phyloP scores from a whole-genome alignment of 1,140 invertebrate genomes.

The Branchinecta lindahli region DNA sequence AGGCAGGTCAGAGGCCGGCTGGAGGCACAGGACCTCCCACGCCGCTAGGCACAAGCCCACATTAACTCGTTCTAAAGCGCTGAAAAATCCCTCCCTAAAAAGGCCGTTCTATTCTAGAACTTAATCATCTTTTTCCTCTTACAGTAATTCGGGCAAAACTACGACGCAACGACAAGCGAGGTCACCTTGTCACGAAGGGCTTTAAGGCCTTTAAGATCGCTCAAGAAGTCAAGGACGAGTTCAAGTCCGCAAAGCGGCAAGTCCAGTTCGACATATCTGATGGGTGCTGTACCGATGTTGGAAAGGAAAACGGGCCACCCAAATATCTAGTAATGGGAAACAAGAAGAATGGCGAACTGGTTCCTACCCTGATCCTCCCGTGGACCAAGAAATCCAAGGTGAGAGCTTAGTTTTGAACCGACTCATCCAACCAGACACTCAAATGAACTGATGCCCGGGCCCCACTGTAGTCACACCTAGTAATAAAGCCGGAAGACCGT shows the following conservation, averaged over 20 bases:
- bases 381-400: slow-evolving; percentile 33
- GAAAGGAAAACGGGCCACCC: slow-evolving; percentile 23
- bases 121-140: slow-evolving; percentile 16
- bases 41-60: too few relatives aligned
- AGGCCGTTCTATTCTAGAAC: too few relatives aligned
- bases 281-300: not conserved
- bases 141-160: slow-evolving; percentile 34
- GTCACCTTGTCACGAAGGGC: slow-evolving; percentile 31
- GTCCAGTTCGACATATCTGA: not conserved
- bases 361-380: slow-evolving; percentile 35
- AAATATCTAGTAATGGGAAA: slow-evolving; percentile 38
- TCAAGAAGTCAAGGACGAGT: slow-evolving; percentile 25
- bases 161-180: slow-evolving; percentile 27
- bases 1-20: too few relatives aligned
- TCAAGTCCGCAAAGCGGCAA: not conserved
- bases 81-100: slow-evolving; percentile 10
- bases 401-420: slow-evolving; percentile 17
- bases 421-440: not conserved
- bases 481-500: too few relatives aligned
- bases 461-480: too few relatives aligned
- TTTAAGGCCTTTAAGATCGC: slow-evolving; percentile 31
- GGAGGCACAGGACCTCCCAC: too few relatives aligned
- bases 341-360: slow-evolving; percentile 28
- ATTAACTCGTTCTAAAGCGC: too few relatives aligned
- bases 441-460: too few relatives aligned